These are phyloP conservation scores for Papilio xuthus DNA, from an alignment of 1,140 invertebrate genomes.

Conservation along the genomic window DNA sequence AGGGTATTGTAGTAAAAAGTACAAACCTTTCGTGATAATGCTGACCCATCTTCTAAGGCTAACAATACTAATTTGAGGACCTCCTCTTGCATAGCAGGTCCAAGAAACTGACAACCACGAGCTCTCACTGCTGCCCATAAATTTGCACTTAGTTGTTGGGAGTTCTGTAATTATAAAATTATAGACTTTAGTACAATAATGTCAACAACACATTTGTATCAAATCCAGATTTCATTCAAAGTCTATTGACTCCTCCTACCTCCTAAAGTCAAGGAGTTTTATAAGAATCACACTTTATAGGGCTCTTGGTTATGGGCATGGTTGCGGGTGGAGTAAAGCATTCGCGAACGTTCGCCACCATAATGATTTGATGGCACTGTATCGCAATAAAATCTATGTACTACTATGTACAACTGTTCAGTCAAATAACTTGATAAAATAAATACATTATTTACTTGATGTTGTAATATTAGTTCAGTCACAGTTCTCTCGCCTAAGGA, in stretches of 20 bases:
- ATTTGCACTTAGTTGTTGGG: slow-evolving; percentile 73
- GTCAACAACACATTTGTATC: neutral
- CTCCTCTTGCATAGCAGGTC: slow-evolving; percentile 99
- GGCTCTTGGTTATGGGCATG: no score
- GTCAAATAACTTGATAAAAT: neutral
- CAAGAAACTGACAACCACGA: slow-evolving; percentile 98
- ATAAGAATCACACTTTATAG: no score
- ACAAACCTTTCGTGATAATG: slow-evolving; percentile 93
- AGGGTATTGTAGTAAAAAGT: no score
- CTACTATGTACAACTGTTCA: neutral
- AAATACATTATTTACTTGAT: slow-evolving; percentile 79
- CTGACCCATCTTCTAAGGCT: slow-evolving; percentile 97
- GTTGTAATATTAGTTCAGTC: slow-evolving; percentile 96
- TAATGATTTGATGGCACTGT: neutral
- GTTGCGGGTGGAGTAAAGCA: no score
- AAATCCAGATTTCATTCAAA: no score
- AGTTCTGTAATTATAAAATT: slow-evolving; percentile 56
- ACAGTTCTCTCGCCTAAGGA: slow-evolving; percentile 97
- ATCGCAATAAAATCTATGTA: no score
- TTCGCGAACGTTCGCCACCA: no score
- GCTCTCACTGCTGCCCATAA: slow-evolving; percentile 98
- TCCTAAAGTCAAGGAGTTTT: no score
- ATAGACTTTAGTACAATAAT: neutral
- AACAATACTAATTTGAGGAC: slow-evolving; percentile 96
- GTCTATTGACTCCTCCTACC: no score